These are phyloP conservation scores for Phodopus roborovskii DNA, from an alignment of 2,113 vertebrate genomes.

Conservation along the genomic window DNA sequence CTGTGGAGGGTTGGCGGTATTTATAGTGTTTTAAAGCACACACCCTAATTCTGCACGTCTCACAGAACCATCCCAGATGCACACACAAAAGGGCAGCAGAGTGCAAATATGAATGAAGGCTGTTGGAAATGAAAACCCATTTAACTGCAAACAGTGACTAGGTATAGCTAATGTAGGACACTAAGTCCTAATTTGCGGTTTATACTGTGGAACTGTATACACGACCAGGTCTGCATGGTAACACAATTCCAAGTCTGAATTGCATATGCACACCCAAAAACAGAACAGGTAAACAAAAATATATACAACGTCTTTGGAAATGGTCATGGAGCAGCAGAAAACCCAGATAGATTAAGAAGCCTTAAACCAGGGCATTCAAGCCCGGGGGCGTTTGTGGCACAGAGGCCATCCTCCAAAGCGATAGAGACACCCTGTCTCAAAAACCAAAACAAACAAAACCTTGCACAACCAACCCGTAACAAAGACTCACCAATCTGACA, in stretches of 20 bases:
- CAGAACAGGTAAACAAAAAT: no score
- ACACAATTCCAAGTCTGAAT: neutral
- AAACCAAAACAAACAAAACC: neutral
- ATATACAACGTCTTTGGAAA: no score
- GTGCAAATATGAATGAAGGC: neutral
- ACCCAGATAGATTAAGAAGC: neutral
- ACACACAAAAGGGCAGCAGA: no score
- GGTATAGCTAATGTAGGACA: neutral
- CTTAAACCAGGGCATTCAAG: no score
- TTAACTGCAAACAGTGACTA: neutral
- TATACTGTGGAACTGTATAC: neutral
- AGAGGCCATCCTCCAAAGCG: no score
- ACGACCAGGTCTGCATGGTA: neutral
- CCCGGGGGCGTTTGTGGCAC: no score
- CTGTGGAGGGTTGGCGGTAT: fast-evolving
- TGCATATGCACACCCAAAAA: no score
- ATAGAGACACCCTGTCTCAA: no score
- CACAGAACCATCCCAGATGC: neutral
- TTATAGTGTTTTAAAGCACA: fast-evolving
- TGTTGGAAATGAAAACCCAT: no score
- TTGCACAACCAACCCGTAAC: neutral
- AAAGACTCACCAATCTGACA: constrained; percentile 86
- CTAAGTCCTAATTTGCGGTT: neutral
- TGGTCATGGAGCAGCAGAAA: neutral
- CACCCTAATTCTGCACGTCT: neutral